Base-by-base conservation (phyloP, 1,140 invertebrate species). In the Habropoda laboriosa region DNA sequence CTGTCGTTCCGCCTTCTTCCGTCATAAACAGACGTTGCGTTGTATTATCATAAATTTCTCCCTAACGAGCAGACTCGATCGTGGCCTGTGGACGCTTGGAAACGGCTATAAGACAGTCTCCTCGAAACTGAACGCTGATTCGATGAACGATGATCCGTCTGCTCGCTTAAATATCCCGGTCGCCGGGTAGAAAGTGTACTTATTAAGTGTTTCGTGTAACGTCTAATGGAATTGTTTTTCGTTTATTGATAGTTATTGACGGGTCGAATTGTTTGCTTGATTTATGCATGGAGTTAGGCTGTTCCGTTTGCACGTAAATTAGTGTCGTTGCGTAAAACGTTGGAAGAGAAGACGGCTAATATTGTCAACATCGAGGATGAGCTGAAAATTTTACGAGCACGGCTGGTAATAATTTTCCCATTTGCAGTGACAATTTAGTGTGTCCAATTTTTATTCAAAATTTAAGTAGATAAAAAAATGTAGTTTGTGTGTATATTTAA, bases 21-120 rank as follows among this genome's bases (percentile, higher is more conserved):
- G 53, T 72, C 70, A 72, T 72, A 72, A 47, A 71, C 38, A 47
- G 53, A 72, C 70, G 40, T 57, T 45, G 68, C 68, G 38, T 58
- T 58, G 40, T 47, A 60, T 71, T 45, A 47, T 42, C 70, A 35
- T 72, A 72, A 72, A 72, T 72, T 60, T 60, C 55, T 60, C 3
- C 6, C 40, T 72, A 72, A 72, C 70, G 70, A 72, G 70, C 38
- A 72, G 38, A n/a, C 21, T 18, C 21, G 32, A 70, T 71, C 68
- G 32, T 57, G 18, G 35, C 35, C 32, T 38, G n/a, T n/a, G 16
- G 27, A 42, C 8, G 30, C 1, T 38, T 8, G 4, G 5, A 13
- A 32, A 51, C 58, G 27, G 24, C 18, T 24, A 66, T 47, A 42
- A 13, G 30, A 35, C 58, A 6, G 58, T 64, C 61, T 64, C 16